These are phyloP conservation scores for Protosalanx chinensis DNA, from an alignment of 2,797 vertebrate species.

Conservation along the genomic window DNA sequence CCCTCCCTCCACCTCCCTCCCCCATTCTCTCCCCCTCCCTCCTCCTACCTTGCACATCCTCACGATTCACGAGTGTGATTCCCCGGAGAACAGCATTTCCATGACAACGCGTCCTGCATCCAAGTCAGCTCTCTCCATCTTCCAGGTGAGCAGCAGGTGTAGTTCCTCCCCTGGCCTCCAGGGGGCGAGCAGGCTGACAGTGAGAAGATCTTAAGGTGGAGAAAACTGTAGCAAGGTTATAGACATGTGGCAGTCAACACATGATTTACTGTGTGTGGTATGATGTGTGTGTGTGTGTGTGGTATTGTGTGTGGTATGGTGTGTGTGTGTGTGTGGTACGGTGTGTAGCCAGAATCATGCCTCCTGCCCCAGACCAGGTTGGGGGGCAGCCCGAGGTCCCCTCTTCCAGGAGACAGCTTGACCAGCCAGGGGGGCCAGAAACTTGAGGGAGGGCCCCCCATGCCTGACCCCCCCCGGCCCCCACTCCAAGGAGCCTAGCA, in stretches of 20 bases:
- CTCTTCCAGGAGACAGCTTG: slow-evolving; percentile 87
- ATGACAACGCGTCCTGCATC: slow-evolving; percentile 73
- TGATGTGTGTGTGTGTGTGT: neutral
- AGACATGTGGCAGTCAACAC: too few species aligned
- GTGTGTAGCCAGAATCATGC: slow-evolving; percentile 69
- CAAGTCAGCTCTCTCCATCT: slow-evolving; percentile 91
- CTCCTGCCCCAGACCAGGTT: slow-evolving; percentile 82
- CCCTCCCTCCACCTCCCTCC: slow-evolving; percentile 79
- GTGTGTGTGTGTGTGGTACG: slow-evolving; percentile 15
- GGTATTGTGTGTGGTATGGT: neutral
- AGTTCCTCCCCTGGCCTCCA: too few species aligned
- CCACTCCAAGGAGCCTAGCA: slow-evolving; percentile 68
- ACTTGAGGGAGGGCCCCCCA: slow-evolving; percentile 70
- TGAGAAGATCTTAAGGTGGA: neutral
- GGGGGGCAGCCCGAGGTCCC: slow-evolving; percentile 82
- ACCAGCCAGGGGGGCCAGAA: slow-evolving; percentile 84
- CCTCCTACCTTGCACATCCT: slow-evolving; percentile 86
- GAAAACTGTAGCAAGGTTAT: too few species aligned
- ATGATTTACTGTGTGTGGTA: neutral
- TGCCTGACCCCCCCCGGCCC: slow-evolving; percentile 45
- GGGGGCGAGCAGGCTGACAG: neutral
- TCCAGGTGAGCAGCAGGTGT: slow-evolving; percentile 78
- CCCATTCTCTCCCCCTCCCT: slow-evolving; percentile 75
- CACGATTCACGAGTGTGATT: slow-evolving; percentile 95
- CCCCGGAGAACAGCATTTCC: slow-evolving; percentile 84